These are phyloP conservation scores for Hydrolagus affinis DNA, from an alignment of 2,113 vertebrate species.

Conservation along the genomic window DNA sequence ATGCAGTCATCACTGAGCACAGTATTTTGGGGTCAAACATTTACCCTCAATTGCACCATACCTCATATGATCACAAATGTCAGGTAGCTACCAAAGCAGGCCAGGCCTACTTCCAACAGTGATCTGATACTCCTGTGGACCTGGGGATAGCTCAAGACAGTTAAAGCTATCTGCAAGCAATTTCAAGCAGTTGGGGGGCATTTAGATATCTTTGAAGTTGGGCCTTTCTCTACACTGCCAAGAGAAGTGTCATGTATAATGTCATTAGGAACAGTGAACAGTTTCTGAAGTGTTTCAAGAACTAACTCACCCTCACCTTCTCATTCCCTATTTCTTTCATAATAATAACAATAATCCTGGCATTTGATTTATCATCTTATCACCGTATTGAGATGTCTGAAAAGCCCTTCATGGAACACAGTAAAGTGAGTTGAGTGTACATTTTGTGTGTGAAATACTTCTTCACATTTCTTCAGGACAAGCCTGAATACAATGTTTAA, in stretches of 20 bases:
- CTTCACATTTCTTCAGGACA: too few relatives aligned
- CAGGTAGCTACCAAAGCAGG: background rate
- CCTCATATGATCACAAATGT: background rate
- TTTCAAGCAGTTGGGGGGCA: background rate
- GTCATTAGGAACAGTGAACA: too few relatives aligned
- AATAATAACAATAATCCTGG: too few relatives aligned
- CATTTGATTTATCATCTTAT: too few relatives aligned
- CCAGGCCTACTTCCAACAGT: background rate
- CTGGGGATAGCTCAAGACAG: background rate
- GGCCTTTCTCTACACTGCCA: background rate
- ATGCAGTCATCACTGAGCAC: background rate
- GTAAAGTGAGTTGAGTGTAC: too few relatives aligned
- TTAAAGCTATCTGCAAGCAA: background rate
- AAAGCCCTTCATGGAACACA: too few relatives aligned
- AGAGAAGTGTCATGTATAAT: background rate
- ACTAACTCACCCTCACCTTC: too few relatives aligned
- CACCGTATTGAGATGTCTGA: too few relatives aligned
- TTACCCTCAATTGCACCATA: background rate
- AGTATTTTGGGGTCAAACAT: background rate
- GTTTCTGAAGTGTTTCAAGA: background rate
- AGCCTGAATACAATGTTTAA: too few relatives aligned
- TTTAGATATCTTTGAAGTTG: background rate
- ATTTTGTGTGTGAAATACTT: too few relatives aligned
- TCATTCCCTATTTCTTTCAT: too few relatives aligned
- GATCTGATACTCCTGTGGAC: background rate